Evolutionary conservation across 2,888 invertebrate genomes (phyloP).

Genomic region (Dascillus cervinus): DNA sequence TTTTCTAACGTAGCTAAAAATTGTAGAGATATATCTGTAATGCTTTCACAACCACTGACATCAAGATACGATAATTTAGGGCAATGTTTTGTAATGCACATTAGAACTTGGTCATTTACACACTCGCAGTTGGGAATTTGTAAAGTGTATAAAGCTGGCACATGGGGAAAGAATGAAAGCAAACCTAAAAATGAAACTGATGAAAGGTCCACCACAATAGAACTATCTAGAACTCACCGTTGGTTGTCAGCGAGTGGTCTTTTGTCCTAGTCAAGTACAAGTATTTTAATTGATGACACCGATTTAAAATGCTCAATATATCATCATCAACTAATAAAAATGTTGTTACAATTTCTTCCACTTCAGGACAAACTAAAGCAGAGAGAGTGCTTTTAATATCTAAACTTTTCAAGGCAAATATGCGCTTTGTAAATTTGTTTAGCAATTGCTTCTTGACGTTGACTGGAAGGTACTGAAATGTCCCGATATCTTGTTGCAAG

Average conservation of each 20-base stretch:
- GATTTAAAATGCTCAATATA: slow-evolving; percentile 26
- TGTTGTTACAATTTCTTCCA: slow-evolving; percentile 30
- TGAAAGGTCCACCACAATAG: slow-evolving; percentile 5
- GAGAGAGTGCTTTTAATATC: slow-evolving; percentile 24
- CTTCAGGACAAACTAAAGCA: slow-evolving; percentile 27
- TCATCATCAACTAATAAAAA: slow-evolving; percentile 29
- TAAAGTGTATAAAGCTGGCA: slow-evolving; percentile 26
- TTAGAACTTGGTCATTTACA: slow-evolving; percentile 48
- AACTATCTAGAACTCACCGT: slow-evolving; percentile 17
- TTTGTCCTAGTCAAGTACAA: slow-evolving; percentile 27
- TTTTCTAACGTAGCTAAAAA: slow-evolving; percentile 26
- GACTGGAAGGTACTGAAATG: too few species aligned
- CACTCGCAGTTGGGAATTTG: slow-evolving; percentile 30
- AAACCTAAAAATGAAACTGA: slow-evolving; percentile 27
- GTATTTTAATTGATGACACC: slow-evolving; percentile 26
- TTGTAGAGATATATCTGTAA: slow-evolving; percentile 32
- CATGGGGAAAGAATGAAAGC: slow-evolving; percentile 25
- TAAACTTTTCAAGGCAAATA: slow-evolving; percentile 24
- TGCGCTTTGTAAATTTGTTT: slow-evolving; percentile 23
- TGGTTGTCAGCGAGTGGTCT: slow-evolving; percentile 20
- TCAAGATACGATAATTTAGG: slow-evolving; percentile 43
- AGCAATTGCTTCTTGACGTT: too few species aligned
- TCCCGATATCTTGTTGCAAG: too few species aligned
- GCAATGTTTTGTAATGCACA: slow-evolving; percentile 45
- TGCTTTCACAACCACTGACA: slow-evolving; percentile 38